Evolutionary conservation across 2,113 vertebrate genomes (phyloP), one percentile per base, ranked within the genome.

Genomic region (Strigops habroptila): DNA sequence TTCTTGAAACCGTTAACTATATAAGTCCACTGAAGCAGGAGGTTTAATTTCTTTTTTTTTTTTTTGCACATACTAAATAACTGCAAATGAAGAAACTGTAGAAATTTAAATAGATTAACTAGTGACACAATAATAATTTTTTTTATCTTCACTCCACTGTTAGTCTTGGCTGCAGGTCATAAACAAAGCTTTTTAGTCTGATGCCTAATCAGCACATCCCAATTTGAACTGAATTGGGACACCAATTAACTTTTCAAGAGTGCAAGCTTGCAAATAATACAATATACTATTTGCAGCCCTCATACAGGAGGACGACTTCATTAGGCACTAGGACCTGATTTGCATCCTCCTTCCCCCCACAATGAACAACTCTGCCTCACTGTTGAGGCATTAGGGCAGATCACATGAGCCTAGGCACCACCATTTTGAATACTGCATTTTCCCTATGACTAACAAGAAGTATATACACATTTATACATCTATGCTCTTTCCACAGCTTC

Each of bases 341-440:
- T 5, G 1, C 48, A 49, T 7, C 0, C 2, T 8, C 5, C 25
- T 63, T 16, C 1, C 1, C 3, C 5, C 0, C 0, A 4, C 22
- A 85, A 9, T 3, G 4, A 9, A n/a, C 24, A 70, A 4, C 59
- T 51, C 67, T 76, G 7, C 5, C 22, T 90, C 65, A 17, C 7
- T 48, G 14, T 28, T 23, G 30, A 41, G 55, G n/a, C 14, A 4
- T 18, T 8, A 3, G 22, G n/a, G 25, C 53, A 83, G 43, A 64
- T 22, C 19, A 28, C 3, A 0, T 43, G 63, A 77, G 31, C 27
- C 31, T 37, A 25, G 39, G n/a, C 60, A 70, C 2, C 30, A 4
- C 4, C 5, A 14, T 44, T 84, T 77, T 62, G 22, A 53, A 49
- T 6, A 8, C 0, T 19, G 23, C 4, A 24, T 51, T 90, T 49